Percentiles rank a stretch among this genome's conserved stretches.
phyloP scores from a whole-genome alignment of 2,797 vertebrate species.

The Tiaroga cobitis region DNA sequence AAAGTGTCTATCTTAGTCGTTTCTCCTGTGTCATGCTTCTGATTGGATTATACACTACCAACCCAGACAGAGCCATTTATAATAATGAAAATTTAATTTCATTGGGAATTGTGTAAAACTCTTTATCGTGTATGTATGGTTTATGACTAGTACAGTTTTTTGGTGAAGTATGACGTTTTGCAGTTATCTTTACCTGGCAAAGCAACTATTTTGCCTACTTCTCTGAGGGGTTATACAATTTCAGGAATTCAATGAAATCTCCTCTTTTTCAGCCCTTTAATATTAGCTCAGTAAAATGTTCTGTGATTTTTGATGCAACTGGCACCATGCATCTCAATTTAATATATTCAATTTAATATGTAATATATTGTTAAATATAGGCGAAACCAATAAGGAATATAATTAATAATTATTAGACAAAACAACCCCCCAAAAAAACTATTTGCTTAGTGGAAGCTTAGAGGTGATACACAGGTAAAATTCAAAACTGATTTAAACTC shows the following conservation, averaged over 20 bases:
- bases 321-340: no score
- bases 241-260: not conserved
- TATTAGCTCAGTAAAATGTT: not conserved
- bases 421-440: not conserved
- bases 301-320: not conserved
- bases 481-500: no score
- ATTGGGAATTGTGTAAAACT: not conserved
- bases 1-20: no score
- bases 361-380: not conserved
- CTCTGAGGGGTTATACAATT: not conserved
- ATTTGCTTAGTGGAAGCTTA: no score
- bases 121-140: not conserved
- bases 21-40: no score
- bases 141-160: no score
- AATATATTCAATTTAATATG: no score
- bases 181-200: not conserved
- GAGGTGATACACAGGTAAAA: no score
- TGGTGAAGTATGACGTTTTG: not conserved
- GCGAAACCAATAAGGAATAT: not conserved
- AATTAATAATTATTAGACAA: not conserved
- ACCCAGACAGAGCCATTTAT: no score
- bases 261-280: not conserved
- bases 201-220: not conserved
- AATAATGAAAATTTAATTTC: not conserved
- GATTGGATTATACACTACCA: no score